A percentile compares a stretch with the other conserved stretches of the same genome.
phyloP scores from a whole-genome alignment of 2,797 vertebrate species.

The Epinephelus malabaricus region DNA sequence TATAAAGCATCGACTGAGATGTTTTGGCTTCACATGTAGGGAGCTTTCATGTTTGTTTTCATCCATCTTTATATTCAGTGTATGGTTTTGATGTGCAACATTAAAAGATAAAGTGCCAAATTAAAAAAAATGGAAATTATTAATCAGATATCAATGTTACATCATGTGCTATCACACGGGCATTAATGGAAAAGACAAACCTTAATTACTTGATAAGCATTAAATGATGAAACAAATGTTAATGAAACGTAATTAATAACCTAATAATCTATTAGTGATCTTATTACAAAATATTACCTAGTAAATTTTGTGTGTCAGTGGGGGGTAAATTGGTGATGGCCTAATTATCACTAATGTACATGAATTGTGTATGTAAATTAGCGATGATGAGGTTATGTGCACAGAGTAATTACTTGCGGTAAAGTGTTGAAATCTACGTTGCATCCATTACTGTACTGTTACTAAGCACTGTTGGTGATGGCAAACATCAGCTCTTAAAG shows the following conservation, averaged over 20 bases:
- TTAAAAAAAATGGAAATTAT: neutral
- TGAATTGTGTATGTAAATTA: slow-evolving; percentile 5
- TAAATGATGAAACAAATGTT: too few relatives aligned
- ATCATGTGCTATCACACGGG: neutral
- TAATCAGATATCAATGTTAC: neutral
- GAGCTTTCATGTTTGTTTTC: too few relatives aligned
- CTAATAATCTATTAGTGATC: neutral
- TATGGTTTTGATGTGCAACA: neutral
- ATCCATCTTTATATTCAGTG: too few relatives aligned
- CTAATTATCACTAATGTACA: slow-evolving; percentile 24
- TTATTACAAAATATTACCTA: neutral
- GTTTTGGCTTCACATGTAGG: too few relatives aligned
- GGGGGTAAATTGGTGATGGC: neutral
- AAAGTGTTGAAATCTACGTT: neutral
- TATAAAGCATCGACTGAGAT: too few relatives aligned
- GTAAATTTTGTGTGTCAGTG: slow-evolving; percentile 14
- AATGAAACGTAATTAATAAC: neutral
- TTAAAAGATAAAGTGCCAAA: neutral
- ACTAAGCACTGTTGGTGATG: neutral
- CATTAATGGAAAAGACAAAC: too few relatives aligned
- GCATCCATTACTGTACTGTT: neutral
- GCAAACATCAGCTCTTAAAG: slow-evolving; percentile 19
- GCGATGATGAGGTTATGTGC: neutral
- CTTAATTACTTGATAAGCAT: too few relatives aligned
- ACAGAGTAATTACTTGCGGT: slow-evolving; percentile 1